Base-by-base conservation (phyloP, 1,140 invertebrate species). In the Ruditapes philippinarum region DNA sequence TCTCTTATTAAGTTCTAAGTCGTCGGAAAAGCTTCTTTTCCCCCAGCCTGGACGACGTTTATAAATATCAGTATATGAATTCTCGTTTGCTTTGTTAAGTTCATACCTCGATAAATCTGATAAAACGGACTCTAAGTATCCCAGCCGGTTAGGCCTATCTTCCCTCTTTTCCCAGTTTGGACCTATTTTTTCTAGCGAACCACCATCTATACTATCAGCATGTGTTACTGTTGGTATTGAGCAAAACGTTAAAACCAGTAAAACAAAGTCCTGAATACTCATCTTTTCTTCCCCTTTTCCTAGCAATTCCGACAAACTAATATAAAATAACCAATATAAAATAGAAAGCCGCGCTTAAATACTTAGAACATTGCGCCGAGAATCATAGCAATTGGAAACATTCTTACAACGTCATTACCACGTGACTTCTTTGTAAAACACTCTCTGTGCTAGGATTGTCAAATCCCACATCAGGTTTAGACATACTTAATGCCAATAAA, bases 11-110 rank as follows among this genome's bases (percentile, higher is more conserved):
- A 91, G 40, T 28, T 74, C 68, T 65, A 74, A 62, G 78, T 81
- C 68, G 51, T 90, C 89, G 11, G 83, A 40, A 73, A 90, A 38
- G 9, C 49, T 74, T n/a, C 87, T 73, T 25, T 89, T 89, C 28
- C 87, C 91, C 91, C 91, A 92, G 7, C 91, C 91, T 17, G 91
- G 91, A 28, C 89, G 74, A 25, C 91, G 74, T 86, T 92, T 92
- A n/a, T 92, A 84, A 51, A 92, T 60, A 19, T 68, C 85, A 40
- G 5, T 0, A 31, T 79, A 49, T 3, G 82, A 70, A 62, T 76
- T 74, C 12, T 85, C 70, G 45, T 83, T 57, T 57, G 80, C 68
- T 19, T 68, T 70, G 51, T 83, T 54, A 38, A 85, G 60, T 60
- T 88, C 54, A 54, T 88, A 88, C 33, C 85, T 51, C 19, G 85